phyloP scores from a whole-genome alignment of 2,888 invertebrate genomes.

The Pristionchus mayeri region DNA sequence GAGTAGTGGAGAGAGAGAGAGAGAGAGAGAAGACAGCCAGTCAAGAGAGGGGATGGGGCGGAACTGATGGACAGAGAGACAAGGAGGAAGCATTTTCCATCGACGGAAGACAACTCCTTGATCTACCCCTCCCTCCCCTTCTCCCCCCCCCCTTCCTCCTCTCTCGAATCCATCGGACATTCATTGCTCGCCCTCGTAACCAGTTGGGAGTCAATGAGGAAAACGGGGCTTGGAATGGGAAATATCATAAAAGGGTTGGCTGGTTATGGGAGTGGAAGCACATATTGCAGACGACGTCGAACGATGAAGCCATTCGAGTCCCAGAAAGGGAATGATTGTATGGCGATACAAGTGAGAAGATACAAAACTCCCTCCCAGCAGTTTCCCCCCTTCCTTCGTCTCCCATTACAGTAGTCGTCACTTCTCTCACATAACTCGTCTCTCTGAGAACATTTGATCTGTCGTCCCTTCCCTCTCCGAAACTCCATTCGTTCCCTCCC shows the following conservation, averaged over 20 bases:
- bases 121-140: neutral
- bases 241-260: constrained; percentile 26
- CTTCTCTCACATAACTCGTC: constrained; percentile 31
- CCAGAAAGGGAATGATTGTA: neutral
- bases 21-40: neutral
- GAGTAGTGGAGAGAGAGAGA: neutral
- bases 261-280: neutral
- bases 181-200: neutral
- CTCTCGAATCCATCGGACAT: neutral
- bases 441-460: constrained; percentile 11
- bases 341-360: neutral
- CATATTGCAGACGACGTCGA: neutral
- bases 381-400: neutral
- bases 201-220: constrained; percentile 30
- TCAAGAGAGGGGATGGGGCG: neutral
- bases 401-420: constrained; percentile 26
- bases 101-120: neutral
- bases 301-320: neutral
- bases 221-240: constrained; percentile 25
- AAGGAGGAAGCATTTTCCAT: neutral
- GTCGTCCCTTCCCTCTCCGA: neutral
- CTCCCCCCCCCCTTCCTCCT: neutral
- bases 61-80: constrained; percentile 10
- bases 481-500: neutral
- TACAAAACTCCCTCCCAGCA: neutral